Percentiles rank a stretch among this genome's conserved stretches.
Conservation (phyloP, 2,113 vertebrate genomes). For the Lagopus muta region DNA sequence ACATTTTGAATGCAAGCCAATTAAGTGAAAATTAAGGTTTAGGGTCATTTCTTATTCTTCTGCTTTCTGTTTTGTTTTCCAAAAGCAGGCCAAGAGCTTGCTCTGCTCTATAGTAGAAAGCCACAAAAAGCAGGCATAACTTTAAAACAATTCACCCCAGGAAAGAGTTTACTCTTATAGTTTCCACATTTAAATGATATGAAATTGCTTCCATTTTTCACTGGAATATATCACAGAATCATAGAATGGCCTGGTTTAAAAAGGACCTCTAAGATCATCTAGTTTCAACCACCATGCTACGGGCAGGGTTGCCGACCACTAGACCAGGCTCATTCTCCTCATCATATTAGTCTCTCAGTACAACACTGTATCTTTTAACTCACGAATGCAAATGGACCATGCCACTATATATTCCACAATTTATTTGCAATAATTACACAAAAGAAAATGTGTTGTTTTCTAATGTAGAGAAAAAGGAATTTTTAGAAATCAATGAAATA, state of each 20-base stretch:
- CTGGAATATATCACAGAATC: neutral
- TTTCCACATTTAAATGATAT: neutral
- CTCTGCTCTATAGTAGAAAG: neutral
- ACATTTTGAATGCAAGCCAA: neutral
- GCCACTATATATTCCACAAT: neutral
- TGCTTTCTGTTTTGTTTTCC: neutral
- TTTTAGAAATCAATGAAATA: neutral
- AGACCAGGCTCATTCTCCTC: neutral
- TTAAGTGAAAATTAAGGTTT: neutral
- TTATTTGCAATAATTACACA: neutral
- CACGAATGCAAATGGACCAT: accelerated
- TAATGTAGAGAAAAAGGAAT: neutral
- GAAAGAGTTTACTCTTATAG: neutral
- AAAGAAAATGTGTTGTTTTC: neutral
- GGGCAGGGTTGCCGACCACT: too few species aligned
- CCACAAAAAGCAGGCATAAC: neutral
- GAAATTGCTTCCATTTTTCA: neutral
- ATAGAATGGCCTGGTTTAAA: too few species aligned
- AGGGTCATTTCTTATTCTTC: neutral
- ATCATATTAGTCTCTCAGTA: neutral
- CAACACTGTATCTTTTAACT: neutral
- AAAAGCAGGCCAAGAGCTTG: neutral
- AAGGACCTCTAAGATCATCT: too few species aligned
- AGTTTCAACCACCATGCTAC: too few species aligned
- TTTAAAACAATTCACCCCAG: neutral